Base-by-base conservation (phyloP, 2,113 vertebrate genomes). In the Octodon degus region DNA sequence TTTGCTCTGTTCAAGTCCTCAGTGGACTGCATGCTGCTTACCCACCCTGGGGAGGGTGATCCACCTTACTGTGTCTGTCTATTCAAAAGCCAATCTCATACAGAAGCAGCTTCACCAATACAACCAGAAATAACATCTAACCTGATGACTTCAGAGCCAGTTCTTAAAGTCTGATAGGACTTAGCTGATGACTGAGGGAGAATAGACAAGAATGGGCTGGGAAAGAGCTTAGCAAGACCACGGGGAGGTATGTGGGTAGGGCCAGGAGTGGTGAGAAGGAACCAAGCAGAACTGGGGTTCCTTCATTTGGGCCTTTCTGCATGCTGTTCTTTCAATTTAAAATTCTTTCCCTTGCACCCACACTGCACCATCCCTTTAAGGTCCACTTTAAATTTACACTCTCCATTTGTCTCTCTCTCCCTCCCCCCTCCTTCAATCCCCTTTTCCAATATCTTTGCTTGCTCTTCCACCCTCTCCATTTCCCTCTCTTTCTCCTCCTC, bases 321-420 rank as follows among this genome's bases (percentile, higher is more conserved):
- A 47, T 10, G 70, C n/a, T 87, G 24, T 24, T 47, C 63, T 89
- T 93, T 90, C 83, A 60, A 30, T 22, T 24, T 84, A 76, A 58
- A 85, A n/a, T 55, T 22, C 4, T 79, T 94, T 79, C 62, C 63
- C 58, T 95, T 85, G 50, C 19, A 34, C 20, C 19, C 9, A 53
- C 60, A 12, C 89, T 17, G 60, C 0, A 79, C 4, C 20, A 87
- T 34, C 16, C n/a, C 43, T 87, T 92, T 55, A 92, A 84, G 60
- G 55, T 94, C 43, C 67, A 94, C 43, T 85, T 92, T 85, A 94
- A 92, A 32, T 86, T 94, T 70, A 79, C 50, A 79, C 25, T 50
- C 43, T 47, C 43, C 70, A 8, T 47, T 27, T 50, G 37, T 12
- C 13, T 47, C 5, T 27, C 40, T 47, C 25, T 50, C 43, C 25